Conservation (phyloP, 2,113 vertebrate genomes). For the Genyomyrus donnyi region DNA sequence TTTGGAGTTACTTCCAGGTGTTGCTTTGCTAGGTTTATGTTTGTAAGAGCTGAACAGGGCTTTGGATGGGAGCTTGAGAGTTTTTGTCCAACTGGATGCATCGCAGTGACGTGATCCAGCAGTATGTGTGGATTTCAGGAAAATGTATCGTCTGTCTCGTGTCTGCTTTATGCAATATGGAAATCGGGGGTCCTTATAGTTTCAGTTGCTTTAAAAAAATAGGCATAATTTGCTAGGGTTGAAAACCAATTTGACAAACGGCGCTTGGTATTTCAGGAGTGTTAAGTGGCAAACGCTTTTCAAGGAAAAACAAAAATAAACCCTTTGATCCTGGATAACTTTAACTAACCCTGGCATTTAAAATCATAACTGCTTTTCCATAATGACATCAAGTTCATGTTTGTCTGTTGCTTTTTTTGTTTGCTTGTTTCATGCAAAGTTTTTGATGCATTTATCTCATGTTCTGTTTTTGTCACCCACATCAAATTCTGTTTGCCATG, state of each 20-base stretch:
- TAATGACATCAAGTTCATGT: constrained; percentile 24
- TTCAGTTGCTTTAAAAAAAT: background rate
- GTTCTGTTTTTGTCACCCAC: constrained; percentile 10
- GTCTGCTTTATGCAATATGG: constrained; percentile 11
- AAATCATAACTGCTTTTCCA: constrained; percentile 31
- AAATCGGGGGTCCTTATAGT: background rate
- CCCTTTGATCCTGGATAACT: constrained; percentile 25
- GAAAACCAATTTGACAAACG: background rate
- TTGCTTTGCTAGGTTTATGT: background rate
- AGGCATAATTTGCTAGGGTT: background rate
- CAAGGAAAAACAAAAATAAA: constrained; percentile 3
- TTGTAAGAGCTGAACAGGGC: background rate
- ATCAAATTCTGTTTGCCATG: background rate
- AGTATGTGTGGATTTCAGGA: background rate
- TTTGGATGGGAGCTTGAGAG: background rate
- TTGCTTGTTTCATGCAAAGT: constrained; percentile 35
- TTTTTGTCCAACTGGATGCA: background rate
- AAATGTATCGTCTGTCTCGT: background rate
- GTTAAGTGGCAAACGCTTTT: background rate
- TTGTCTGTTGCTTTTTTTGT: constrained; percentile 45
- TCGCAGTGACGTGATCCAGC: background rate
- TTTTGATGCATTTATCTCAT: constrained; percentile 24
- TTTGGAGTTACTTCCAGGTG: background rate
- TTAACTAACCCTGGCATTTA: constrained; percentile 38
- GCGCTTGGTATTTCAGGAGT: background rate